Percentiles rank a stretch among this genome's conserved stretches.
phyloP scores from a whole-genome alignment of 2,797 vertebrate species.

The Anguilla anguilla region DNA sequence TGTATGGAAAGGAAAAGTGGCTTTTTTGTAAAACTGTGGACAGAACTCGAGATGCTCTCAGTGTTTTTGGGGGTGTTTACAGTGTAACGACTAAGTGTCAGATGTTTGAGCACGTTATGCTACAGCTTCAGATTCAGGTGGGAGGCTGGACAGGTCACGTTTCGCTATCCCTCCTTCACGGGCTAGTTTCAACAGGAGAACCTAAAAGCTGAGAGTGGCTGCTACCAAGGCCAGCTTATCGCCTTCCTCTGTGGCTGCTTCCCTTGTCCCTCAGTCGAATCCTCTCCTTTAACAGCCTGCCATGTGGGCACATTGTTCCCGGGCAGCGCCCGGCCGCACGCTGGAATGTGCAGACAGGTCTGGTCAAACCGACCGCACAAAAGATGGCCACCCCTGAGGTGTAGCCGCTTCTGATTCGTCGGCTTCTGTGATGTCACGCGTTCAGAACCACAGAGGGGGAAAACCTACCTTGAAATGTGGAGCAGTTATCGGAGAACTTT shows the following conservation, averaged over 20 bases:
- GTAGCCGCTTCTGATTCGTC: background rate
- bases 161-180: background rate
- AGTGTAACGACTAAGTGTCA: background rate
- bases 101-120: background rate
- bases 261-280: background rate
- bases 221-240: background rate
- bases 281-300: background rate
- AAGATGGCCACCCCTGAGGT: background rate
- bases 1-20: conserved; percentile 78
- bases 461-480: background rate
- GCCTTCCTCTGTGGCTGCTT: background rate
- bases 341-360: background rate
- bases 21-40: conserved; percentile 61
- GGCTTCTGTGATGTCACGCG: background rate
- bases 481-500: background rate
- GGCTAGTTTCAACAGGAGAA: conserved; percentile 7
- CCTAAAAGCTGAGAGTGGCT: background rate
- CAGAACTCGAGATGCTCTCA: background rate
- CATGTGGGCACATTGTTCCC: conserved; percentile 9
- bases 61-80: background rate
- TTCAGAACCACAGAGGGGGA: background rate
- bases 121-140: background rate
- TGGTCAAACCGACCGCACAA: background rate
- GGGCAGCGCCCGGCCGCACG: background rate
- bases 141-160: background rate